phyloP scores from a whole-genome alignment of 2,888 invertebrate species.

The Brachyopa scutellaris region DNA sequence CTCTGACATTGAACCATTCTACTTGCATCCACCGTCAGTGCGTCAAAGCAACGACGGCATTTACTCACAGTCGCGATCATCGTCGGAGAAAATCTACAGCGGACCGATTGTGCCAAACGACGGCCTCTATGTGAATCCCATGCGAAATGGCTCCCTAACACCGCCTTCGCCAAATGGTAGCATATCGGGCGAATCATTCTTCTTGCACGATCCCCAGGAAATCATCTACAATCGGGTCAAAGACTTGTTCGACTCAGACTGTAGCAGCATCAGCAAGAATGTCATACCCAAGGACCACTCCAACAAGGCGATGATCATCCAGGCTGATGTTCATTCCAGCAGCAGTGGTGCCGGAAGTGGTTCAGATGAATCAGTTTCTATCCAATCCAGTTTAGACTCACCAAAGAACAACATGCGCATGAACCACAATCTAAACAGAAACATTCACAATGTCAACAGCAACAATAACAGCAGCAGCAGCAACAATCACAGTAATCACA shows the following conservation, averaged over 20 bases:
- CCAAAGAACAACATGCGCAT: constrained; percentile 77
- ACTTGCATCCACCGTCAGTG: constrained; percentile 87
- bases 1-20: constrained; percentile 86
- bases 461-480: constrained; percentile 65
- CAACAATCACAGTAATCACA: constrained; percentile 54
- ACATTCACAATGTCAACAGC: constrained; percentile 72
- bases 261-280: constrained; percentile 78
- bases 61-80: constrained; percentile 78
- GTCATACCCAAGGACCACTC: constrained; percentile 74
- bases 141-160: constrained; percentile 84
- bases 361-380: constrained; percentile 85
- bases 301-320: constrained; percentile 85
- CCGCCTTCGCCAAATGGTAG: constrained; percentile 84
- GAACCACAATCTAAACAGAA: constrained; percentile 76
- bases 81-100: constrained; percentile 80
- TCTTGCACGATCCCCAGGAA: constrained; percentile 91
- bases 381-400: constrained; percentile 82
- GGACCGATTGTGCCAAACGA: constrained; percentile 83
- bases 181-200: constrained; percentile 88
- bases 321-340: constrained; percentile 93
- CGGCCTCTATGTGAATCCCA: constrained; percentile 92
- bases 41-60: constrained; percentile 79
- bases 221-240: constrained; percentile 92
- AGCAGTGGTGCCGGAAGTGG: constrained; percentile 85
- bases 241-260: constrained; percentile 88